These are phyloP conservation scores for Cyprinella venusta DNA, from an alignment of 2,797 vertebrate genomes.

Conservation along the genomic window DNA sequence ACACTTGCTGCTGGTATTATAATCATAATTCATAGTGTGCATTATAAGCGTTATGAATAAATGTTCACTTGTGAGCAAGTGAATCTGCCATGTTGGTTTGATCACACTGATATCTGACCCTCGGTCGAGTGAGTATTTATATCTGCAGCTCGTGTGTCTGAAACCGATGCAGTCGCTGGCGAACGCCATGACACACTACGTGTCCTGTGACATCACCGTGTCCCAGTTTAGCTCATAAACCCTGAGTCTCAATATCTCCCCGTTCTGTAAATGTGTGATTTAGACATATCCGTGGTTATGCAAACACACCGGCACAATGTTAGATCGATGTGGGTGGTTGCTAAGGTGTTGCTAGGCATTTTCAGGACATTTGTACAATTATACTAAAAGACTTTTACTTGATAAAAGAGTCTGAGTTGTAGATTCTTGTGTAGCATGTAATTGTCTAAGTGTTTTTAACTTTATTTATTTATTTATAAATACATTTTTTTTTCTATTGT, in stretches of 20 bases:
- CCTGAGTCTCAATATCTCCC: too few species aligned
- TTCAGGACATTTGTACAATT: too few species aligned
- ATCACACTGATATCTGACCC: neutral
- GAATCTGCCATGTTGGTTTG: neutral
- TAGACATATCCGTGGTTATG: too few species aligned
- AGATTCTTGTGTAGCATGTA: too few species aligned
- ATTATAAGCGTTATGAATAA: neutral
- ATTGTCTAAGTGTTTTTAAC: too few species aligned
- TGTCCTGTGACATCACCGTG: slow-evolving; percentile 1
- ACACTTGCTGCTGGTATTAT: neutral
- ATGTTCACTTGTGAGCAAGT: too few species aligned
- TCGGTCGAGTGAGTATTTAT: neutral
- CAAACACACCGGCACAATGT: neutral
- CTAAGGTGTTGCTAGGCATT: neutral
- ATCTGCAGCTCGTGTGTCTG: slow-evolving; percentile 18
- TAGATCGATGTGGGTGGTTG: neutral
- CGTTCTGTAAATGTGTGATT: too few species aligned
- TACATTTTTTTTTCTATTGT: too few species aligned
- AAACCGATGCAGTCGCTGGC: neutral
- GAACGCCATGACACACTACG: neutral
- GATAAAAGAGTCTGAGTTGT: too few species aligned
- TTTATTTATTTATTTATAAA: too few species aligned
- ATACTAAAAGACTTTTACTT: too few species aligned
- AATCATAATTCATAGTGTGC: neutral
- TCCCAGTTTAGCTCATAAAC: neutral